A percentile compares a stretch with the other conserved stretches of the same genome.
These are phyloP conservation scores for Kryptopterus vitreolus DNA, from an alignment of 2,797 vertebrate species.

Conservation along the genomic window DNA sequence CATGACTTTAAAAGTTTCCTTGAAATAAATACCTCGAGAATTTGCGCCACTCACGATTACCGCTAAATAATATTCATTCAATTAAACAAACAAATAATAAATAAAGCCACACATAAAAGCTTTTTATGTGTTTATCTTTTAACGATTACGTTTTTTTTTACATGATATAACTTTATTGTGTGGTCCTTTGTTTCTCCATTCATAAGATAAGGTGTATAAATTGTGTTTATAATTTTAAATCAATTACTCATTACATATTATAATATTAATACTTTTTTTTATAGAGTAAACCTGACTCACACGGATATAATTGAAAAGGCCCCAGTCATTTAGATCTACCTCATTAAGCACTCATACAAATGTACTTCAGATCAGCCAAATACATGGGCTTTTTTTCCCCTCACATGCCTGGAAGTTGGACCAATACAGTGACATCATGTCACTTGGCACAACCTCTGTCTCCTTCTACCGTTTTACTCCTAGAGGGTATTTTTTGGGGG, in stretches of 20 bases:
- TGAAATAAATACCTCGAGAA: not conserved
- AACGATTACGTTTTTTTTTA: not conserved
- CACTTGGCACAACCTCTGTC: slow-evolving; percentile 42
- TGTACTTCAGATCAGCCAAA: slow-evolving; percentile 54
- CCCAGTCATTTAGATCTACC: not conserved
- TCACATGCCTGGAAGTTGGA: slow-evolving; percentile 42
- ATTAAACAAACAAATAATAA: not conserved
- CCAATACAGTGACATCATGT: slow-evolving; percentile 66
- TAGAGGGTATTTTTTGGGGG: not conserved
- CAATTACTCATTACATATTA: not conserved
- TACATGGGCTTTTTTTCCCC: slow-evolving; percentile 61
- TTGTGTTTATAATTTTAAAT: not conserved
- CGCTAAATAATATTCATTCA: not conserved
- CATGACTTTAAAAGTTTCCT: not conserved
- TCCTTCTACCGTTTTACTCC: not conserved
- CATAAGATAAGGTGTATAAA: not conserved
- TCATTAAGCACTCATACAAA: slow-evolving; percentile 16
- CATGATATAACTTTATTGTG: not conserved
- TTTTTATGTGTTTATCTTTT: too few species aligned
- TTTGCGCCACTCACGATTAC: not conserved
- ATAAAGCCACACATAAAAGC: not conserved
- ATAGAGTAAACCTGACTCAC: not conserved
- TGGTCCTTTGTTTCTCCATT: not conserved
- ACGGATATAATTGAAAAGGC: not conserved
- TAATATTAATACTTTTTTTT: not conserved